Base-by-base conservation (phyloP, 2,888 invertebrate species). In the Parelbella ahira region DNA sequence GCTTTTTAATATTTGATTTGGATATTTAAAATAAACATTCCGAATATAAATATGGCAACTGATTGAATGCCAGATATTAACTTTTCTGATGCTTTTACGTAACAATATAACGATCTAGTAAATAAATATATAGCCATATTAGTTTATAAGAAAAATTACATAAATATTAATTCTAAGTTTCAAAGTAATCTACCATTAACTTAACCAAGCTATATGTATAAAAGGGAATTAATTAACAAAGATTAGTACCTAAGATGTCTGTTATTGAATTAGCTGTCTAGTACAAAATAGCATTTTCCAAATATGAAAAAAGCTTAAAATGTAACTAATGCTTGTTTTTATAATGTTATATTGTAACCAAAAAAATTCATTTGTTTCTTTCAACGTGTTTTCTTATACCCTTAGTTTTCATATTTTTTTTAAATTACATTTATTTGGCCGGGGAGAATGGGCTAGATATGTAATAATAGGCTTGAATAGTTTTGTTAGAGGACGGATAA, bases 41-140 rank as follows among this genome's bases (percentile, higher is more conserved):
- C 28, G 7, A 28, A 28, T 8, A 28, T n/a, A n/a, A n/a, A n/a
- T n/a, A n/a, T n/a, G n/a, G n/a, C n/a, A n/a, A n/a, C n/a, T n/a
- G n/a, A n/a, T n/a, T n/a, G n/a, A n/a, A n/a, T n/a, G n/a, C n/a
- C n/a, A n/a, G n/a, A n/a, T n/a, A n/a, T n/a, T n/a, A 8, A 38
- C 8, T 4, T 15, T 24, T 29, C 10, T 30, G 11, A 33, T 23
- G 23, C n/a, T 11, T 23, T 21, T 21, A 33, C 23, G 13, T 21
- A 21, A 21, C 20, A 10, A 10, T 5, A 24, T 24, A 24, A 6
- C 3, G 6, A 9, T 24, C 5, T n/a, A 29, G 29, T 19, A 5
- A 15, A 25, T 33, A 39, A 44, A 48, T 44, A 36, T 30, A 36
- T 64, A 67, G 68, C 67, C 68, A 66, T 68, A 66, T 53, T 68